A percentile compares a stretch with the other conserved stretches of the same genome.
These are phyloP conservation scores for Nemurella pictetii DNA, from an alignment of 2,888 invertebrate genomes.

Conservation along the genomic window DNA sequence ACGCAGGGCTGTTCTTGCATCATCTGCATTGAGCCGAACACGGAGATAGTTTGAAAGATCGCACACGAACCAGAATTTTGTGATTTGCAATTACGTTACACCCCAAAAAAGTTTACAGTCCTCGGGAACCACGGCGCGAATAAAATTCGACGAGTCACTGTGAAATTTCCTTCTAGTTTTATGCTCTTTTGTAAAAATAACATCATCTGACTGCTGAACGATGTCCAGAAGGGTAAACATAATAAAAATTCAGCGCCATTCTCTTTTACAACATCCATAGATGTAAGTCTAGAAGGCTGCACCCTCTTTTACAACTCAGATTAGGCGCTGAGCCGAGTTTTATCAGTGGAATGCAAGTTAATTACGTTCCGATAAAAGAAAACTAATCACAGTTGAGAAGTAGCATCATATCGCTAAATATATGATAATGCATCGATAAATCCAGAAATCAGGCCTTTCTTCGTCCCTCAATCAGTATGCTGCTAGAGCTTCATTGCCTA, in stretches of 20 bases:
- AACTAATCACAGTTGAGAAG: slow-evolving; percentile 22
- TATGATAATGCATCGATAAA: neutral
- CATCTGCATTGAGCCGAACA: neutral
- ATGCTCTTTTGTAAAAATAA: neutral
- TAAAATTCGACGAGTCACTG: neutral
- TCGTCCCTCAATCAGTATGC: neutral
- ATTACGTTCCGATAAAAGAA: slow-evolving; percentile 31
- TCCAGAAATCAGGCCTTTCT: neutral
- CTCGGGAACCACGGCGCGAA: neutral
- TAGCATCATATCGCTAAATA: neutral
- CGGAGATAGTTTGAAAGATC: neutral
- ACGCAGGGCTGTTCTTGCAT: slow-evolving; percentile 18
- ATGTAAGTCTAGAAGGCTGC: neutral
- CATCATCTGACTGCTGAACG: neutral
- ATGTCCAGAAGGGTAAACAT: slow-evolving; percentile 27
- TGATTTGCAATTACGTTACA: neutral
- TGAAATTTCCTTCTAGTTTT: neutral
- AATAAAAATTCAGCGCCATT: slow-evolving; percentile 14
- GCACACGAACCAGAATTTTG: neutral
- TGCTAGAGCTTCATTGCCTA: neutral
- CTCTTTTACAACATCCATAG: slow-evolving; percentile 12
- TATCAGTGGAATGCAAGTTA: slow-evolving; percentile 31
- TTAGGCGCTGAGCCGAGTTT: slow-evolving; percentile 18
- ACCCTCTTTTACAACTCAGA: slow-evolving; percentile 23
- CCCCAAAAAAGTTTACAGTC: neutral